Evolutionary conservation across 2,888 invertebrate genomes (phyloP), one percentile per base, ranked within the genome.

Genomic region (Cenopis cana): DNA sequence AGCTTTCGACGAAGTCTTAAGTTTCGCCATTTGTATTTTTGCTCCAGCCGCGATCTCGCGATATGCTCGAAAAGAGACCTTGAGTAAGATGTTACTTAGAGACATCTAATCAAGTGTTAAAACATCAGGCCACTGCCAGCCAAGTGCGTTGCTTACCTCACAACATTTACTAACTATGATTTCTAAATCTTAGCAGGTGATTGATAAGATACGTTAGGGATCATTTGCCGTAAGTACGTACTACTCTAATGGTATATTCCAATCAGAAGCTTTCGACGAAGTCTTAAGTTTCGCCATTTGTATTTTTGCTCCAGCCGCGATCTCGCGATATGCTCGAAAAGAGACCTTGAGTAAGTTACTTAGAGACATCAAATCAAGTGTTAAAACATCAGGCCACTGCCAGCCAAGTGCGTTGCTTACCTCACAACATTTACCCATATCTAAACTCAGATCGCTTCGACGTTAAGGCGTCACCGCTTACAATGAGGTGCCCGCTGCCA

Each of bases 391-490:
- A 41, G 41, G 18, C 36, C 17, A 18, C 14, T 36, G 61, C 74
- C 77, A 74, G 81, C 74, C 77, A 74, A 81, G 80, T 82, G 81
- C 20, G 81, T 24, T 69, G 68, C 56, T 87, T 89, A 88, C 86
- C 86, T 85, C 82, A 61, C 72, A 72, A 60, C 52, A 24, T 50
- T 75, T 77, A 83, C 81, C 86, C 85, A 86, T 85, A 84, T 82
- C 33, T 78, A 74, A 64, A 65, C 54, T 46, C 20, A 24, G 18
- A 38, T 14, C 54, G 49, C 29, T 57, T 54, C 29, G 55, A 29
- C 29, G 56, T 66, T 46, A 50, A 65, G 50, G 46, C 71, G 55
- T 67, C 67, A 66, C 24, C 4, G 55, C 55, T 46, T 20, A 64
- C 65, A 54, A 57, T 56, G 46, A 29, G 20, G 20, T 18, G 66